These are phyloP conservation scores for Epicampocera succincta DNA, from an alignment of 2,888 invertebrate species.

Conservation along the genomic window DNA sequence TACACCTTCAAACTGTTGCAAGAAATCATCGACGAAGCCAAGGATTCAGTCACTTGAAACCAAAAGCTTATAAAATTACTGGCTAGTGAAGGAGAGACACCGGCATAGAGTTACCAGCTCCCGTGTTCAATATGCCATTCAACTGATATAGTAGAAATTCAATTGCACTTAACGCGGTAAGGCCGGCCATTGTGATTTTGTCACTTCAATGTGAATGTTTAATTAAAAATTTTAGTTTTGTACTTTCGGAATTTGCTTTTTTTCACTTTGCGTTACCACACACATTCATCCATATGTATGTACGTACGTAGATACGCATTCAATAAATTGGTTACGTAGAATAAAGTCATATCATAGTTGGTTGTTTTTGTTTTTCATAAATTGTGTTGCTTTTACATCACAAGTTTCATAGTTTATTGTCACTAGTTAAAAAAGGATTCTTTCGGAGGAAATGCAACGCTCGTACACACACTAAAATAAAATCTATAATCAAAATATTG, in stretches of 20 bases:
- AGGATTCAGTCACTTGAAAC: too few relatives aligned
- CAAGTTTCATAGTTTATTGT: conserved; percentile 56
- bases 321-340: conserved; percentile 57
- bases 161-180: too few relatives aligned
- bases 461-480: conserved; percentile 22
- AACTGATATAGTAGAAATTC: too few relatives aligned
- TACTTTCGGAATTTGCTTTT: neutral
- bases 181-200: too few relatives aligned
- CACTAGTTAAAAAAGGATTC: conserved; percentile 18
- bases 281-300: neutral
- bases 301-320: too few relatives aligned
- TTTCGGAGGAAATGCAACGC: neutral
- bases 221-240: conserved; percentile 45
- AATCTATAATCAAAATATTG: conserved; percentile 58
- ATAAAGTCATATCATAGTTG: conserved; percentile 20
- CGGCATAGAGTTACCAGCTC: too few relatives aligned
- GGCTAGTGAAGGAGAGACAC: too few relatives aligned
- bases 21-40: too few relatives aligned
- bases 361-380: conserved; percentile 56
- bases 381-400: conserved; percentile 49
- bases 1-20: too few relatives aligned
- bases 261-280: neutral
- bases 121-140: too few relatives aligned
- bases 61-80: too few relatives aligned
- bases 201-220: conserved; percentile 7